Base-by-base conservation (phyloP, 2,888 invertebrate genomes). In the Tuberolachnus salignus region DNA sequence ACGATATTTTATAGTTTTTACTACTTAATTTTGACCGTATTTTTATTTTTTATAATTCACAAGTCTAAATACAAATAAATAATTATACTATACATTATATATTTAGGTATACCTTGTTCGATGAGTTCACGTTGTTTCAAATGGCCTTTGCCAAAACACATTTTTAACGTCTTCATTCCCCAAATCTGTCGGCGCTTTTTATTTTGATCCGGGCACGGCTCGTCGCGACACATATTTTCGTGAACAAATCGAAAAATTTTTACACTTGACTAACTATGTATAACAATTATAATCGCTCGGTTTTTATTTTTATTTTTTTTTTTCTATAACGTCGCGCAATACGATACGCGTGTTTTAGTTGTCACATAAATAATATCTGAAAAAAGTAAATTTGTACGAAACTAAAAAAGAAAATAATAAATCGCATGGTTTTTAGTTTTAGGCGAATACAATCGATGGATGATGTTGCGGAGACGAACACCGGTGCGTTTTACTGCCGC, bases 141-240 rank as follows among this genome's bases (percentile, higher is more conserved):
- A 19, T 49, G 67, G 0, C 49, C 46, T 46, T 67, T 75, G 67
- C 75, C 78, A 9, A 78, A 78, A 59, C 78, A 78, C 78, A 78
- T 78, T 78, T 67, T 78, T 14, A 78, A 59, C 59, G 78, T 78
- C n/a, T 59, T 69, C 78, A 78, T 69, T 34, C 67, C 59, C 59
- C 57, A 78, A 42, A 21, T 67, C 1, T 69, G 67, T 34, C 26
- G 49, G 34, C 19, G 67, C 26, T 59, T 59, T 21, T 69, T 34
- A 34, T 34, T 78, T 49, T 59, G 55, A 3, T 59, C 34, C 11
- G 46, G 10, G 34, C 19, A 49, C 16, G 55, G 19, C n/a, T 11
- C 49, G 14, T 59, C 59, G 8, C 34, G 16, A 34, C 26, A 10
- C 67, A 67, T 67, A 46, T 59, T 67, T 59, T 67, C 46, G 55